phyloP scores from a whole-genome alignment of 2,888 invertebrate genomes.

The Archips crataeganus region DNA sequence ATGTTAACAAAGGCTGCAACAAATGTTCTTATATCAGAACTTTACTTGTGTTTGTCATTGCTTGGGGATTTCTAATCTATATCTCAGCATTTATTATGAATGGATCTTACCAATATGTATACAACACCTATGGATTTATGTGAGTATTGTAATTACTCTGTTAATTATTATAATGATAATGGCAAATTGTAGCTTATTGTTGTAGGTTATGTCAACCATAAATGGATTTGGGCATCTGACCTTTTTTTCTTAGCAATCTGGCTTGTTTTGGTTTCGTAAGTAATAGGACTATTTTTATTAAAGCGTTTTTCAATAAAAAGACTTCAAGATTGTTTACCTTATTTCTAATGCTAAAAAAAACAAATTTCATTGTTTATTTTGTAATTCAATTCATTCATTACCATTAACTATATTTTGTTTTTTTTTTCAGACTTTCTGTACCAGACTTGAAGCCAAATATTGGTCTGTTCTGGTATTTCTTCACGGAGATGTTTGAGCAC shows the following conservation, averaged over 20 bases:
- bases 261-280: too few relatives aligned
- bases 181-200: background rate
- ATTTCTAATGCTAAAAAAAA: too few relatives aligned
- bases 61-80: conserved; percentile 85
- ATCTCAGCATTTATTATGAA: conserved; percentile 88
- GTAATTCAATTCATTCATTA: background rate
- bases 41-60: conserved; percentile 80
- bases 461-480: conserved; percentile 99
- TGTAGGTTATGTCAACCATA: background rate
- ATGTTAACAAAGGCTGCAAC: conserved; percentile 78
- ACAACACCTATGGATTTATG: conserved; percentile 93
- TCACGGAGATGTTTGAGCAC: conserved; percentile 99
- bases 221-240: background rate
- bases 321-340: too few relatives aligned
- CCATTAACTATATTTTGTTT: conserved; percentile 51
- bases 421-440: conserved; percentile 91
- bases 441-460: conserved; percentile 98
- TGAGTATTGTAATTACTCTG: conserved; percentile 74
- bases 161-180: background rate
- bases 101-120: conserved; percentile 88
- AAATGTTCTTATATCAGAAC: conserved; percentile 82
- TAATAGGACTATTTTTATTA: too few relatives aligned
- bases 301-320: too few relatives aligned
- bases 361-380: too few relatives aligned
- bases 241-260: too few relatives aligned